Base-by-base conservation (phyloP, 1,140 invertebrate genomes). In the Acarapis woodi region DNA sequence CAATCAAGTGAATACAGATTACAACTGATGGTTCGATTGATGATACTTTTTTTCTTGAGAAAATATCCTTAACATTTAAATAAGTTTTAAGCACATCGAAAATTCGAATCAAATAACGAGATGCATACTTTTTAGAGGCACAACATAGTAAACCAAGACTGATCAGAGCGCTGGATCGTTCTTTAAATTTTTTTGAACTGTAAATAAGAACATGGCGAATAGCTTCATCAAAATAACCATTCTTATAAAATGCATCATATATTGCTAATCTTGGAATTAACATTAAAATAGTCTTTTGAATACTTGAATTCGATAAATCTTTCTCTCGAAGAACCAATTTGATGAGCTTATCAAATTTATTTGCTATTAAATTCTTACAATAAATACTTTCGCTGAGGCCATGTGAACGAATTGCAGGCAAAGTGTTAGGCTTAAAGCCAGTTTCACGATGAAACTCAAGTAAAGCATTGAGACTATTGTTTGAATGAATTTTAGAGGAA, bases 191-290 rank as follows among this genome's bases (percentile, higher is more conserved):
- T 35, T 70, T 64, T 22, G 87, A 50, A 16, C 67, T 73, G 4
- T 56, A 55, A 33, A 90, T 53, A 24, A 90, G 53, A 24, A 93
- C 58, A 52, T 85, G 78, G 35, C 58, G 59, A 51, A 93, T 68
- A 2, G 75, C 71, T 1, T 67, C 63, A 14, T 61, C 63, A 2
- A 90, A 56, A 57, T 85, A 73, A n/a, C n/a, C n/a, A 45, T 77
- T 51, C 42, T 48, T 43, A 9, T 51, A 55, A 49, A 90, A 93
- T 37, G 69, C 71, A 52, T 83, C 71, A 46, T 94, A 88, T 10
- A 82, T 80, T 5, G 80, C 83, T n/a, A 96, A 54, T 37, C 85
- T 62, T n/a, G 88, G 88, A 41, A 96, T 59, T 28, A 94, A 66
- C 18, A 70, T 70, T 38, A 94, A 62, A 8, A 96, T 53, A 1